A percentile compares a stretch with the other conserved stretches of the same genome.
These are phyloP conservation scores for Diplosoma virens DNA, from an alignment of 23 tunicate genomes.

Conservation along the genomic window DNA sequence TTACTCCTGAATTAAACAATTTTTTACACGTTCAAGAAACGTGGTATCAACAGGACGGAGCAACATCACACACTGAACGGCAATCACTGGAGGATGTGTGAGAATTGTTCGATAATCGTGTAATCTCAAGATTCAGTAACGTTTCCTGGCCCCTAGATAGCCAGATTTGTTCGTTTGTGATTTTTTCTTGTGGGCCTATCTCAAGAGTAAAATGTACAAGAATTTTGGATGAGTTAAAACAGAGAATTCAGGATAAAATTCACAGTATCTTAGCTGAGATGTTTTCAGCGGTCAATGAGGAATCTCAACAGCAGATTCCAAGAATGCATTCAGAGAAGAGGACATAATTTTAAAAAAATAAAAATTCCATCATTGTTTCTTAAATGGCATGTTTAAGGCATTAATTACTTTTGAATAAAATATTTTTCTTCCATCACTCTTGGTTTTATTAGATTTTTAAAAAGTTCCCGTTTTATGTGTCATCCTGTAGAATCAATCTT, in stretches of 20 bases:
- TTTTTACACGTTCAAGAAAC: neutral
- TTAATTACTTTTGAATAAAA: too few species aligned
- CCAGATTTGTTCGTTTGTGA: neutral
- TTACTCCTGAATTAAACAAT: neutral
- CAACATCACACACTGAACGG: too few species aligned
- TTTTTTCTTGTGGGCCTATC: neutral
- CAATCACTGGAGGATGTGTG: neutral
- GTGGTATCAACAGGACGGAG: too few species aligned
- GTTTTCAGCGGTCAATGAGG: neutral
- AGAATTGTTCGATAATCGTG: neutral
- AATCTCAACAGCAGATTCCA: too few species aligned
- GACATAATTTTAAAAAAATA: neutral
- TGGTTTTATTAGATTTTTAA: neutral
- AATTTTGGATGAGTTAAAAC: too few species aligned
- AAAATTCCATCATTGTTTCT: neutral
- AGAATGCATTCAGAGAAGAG: too few species aligned
- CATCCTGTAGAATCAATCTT: too few species aligned
- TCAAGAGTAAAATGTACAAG: neutral
- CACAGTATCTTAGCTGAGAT: neutral
- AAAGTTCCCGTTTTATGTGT: neutral
- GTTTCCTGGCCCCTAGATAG: neutral
- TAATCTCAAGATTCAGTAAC: neutral
- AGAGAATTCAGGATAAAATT: too few species aligned
- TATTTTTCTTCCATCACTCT: too few species aligned
- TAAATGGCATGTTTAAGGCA: neutral